Percentiles rank a stretch among this genome's conserved stretches.
Evolutionary conservation across 2,888 invertebrate species (phyloP).

Genomic region (Acanthopleura granulata): DNA sequence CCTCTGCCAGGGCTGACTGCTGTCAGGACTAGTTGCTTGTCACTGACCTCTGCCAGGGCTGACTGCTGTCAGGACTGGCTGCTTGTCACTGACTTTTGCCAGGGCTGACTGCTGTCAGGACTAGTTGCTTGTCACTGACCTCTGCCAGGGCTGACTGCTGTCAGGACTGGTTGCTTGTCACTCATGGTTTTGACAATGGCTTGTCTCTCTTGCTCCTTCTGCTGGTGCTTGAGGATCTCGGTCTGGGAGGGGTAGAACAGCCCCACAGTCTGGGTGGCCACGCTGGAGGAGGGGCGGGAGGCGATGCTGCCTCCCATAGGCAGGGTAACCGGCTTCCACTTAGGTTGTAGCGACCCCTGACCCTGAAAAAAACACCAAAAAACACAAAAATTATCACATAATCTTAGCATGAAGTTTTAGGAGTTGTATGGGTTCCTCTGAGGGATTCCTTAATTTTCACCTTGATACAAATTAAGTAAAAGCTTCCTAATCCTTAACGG

Average conservation of each 20-base stretch:
- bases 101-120: slow-evolving; percentile 68
- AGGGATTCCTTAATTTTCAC: no score
- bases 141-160: slow-evolving; percentile 69
- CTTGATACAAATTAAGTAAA: no score
- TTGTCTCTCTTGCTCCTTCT: slow-evolving; percentile 59
- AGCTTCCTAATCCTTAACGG: no score
- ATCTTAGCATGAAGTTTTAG: no score
- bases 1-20: slow-evolving; percentile 69
- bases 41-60: slow-evolving; percentile 69
- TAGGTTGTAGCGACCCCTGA: slow-evolving; percentile 31
- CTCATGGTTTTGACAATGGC: slow-evolving; percentile 63
- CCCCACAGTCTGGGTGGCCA: slow-evolving; percentile 68
- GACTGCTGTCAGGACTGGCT: slow-evolving; percentile 65
- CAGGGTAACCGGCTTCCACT: slow-evolving; percentile 54
- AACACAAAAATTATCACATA: no score
- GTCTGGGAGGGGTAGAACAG: slow-evolving; percentile 68
- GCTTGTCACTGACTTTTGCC: slow-evolving; percentile 67
- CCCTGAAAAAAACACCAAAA: background rate
- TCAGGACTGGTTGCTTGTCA: slow-evolving; percentile 64
- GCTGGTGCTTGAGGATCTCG: slow-evolving; percentile 57
- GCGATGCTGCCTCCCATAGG: slow-evolving; percentile 23
- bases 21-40: slow-evolving; percentile 64
- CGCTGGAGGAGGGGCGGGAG: slow-evolving; percentile 32
- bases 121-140: slow-evolving; percentile 64
- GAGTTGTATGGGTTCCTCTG: no score